Conservation (phyloP, 1,140 invertebrate species). For the Sminthurides bifidus region DNA sequence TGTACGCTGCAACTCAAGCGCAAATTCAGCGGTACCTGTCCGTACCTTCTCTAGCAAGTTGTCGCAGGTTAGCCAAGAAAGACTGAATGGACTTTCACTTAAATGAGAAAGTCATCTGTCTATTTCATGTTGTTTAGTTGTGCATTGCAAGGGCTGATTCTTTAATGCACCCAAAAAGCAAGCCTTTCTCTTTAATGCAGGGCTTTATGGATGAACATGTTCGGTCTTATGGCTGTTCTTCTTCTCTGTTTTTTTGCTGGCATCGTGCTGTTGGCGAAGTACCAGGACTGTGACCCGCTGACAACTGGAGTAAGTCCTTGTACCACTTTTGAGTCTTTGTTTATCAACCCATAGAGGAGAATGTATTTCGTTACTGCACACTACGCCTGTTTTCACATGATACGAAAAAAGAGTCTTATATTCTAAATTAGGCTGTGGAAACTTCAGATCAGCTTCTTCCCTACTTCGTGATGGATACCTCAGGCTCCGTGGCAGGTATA, state of each 20-base stretch:
- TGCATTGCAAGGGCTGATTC: background rate
- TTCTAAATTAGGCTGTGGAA: conserved; percentile 30
- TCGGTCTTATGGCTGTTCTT: conserved; percentile 17
- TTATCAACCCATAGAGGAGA: background rate
- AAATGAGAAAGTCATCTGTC: background rate
- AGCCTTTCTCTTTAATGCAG: conserved; percentile 33
- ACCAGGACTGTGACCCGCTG: conserved; percentile 41
- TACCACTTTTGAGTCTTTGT: background rate
- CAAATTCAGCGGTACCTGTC: conserved; percentile 27
- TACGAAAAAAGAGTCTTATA: background rate
- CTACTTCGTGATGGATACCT: conserved; percentile 43
- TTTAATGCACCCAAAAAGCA: background rate
- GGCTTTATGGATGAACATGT: conserved; percentile 38
- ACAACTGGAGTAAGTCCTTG: conserved; percentile 33
- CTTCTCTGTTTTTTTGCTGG: conserved; percentile 33
- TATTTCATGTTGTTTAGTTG: background rate
- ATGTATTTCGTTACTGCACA: background rate
- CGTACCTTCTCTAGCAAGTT: background rate
- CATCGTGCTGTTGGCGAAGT: conserved; percentile 42
- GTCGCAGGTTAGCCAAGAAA: background rate
- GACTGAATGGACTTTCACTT: background rate
- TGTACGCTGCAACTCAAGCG: conserved; percentile 24
- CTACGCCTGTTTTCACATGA: background rate
- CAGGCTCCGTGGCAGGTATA: conserved; percentile 38
- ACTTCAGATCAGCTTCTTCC: conserved; percentile 39